Evolutionary conservation across 1,140 invertebrate species (phyloP).

Genomic region (Probaryconus sp.): DNA sequence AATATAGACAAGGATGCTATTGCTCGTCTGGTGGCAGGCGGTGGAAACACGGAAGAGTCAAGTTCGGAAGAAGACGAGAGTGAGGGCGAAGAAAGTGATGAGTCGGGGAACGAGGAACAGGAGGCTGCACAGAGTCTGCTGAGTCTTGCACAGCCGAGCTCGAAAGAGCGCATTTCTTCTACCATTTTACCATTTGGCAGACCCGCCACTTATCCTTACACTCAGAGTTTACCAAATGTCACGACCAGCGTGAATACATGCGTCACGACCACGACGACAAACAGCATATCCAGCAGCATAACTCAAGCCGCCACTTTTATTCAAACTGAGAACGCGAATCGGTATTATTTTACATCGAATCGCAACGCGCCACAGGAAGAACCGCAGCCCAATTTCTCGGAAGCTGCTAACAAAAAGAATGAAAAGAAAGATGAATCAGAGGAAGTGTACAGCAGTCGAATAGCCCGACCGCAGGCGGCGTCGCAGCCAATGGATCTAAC

Average conservation of each 20-base stretch:
- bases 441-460: constrained; percentile 37
- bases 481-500: constrained; percentile 81
- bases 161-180: constrained; percentile 78
- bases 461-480: constrained; percentile 28
- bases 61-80: constrained; percentile 80
- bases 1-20: constrained; percentile 85
- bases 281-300: constrained; percentile 32
- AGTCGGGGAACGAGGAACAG: constrained; percentile 83
- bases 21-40: constrained; percentile 75
- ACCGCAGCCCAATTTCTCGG: constrained; percentile 65
- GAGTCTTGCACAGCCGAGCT: constrained; percentile 82
- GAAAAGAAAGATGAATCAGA: constrained; percentile 62
- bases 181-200: constrained; percentile 79
- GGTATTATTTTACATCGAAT: constrained; percentile 75
- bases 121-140: constrained; percentile 92
- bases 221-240: constrained; percentile 67
- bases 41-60: constrained; percentile 74
- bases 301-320: constrained; percentile 64
- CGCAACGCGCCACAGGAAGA: constrained; percentile 64
- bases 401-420: constrained; percentile 63
- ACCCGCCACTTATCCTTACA: constrained; percentile 82
- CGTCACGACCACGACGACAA: constrained; percentile 37
- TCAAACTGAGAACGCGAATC: constrained; percentile 66
- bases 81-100: constrained; percentile 80
- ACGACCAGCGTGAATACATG: constrained; percentile 40